Base-by-base conservation (phyloP, 2,888 invertebrate genomes). In the Magallana nippona region DNA sequence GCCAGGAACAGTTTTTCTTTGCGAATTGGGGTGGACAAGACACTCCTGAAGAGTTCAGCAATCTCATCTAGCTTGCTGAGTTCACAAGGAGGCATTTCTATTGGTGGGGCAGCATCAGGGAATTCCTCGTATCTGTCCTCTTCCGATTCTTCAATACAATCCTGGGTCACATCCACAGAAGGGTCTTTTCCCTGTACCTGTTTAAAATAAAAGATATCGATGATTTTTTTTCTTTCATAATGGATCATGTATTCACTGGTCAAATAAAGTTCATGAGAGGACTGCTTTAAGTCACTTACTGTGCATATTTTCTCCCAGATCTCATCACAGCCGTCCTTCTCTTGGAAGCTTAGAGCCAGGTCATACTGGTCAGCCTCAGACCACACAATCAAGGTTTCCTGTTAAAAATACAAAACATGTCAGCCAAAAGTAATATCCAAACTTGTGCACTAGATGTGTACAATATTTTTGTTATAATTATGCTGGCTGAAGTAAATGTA, bases 241-340 rank as follows among this genome's bases (percentile, higher is more conserved):
- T 44, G 44, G 44, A 44, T 44, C 8, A 44, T 44, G 44, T 44
- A 44, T 44, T 44, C 44, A 44, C 44, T 44, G 44, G 44, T 44
- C 44, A 44, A 44, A 44, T 44, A 44, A 11, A 19, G 11, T 22
- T 63, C 1, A 62, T 17, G n/a, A 19, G n/a, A 17, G 5, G 19
- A 71, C 32, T 32, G 15, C 2, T 8, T 8, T 60, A 11, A 17
- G 19, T 22, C 44, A 83, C 93, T 94, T 95, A 97, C 97, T 96
- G 98, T 97, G 95, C 99, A 99, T 93, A 99, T 99, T 95, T 99
- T 99, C 94, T 99, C 99, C 99, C 99, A 99, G 92, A 99, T 99
- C 95, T 99, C 99, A 96, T 99, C 99, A 96, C 99, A 99, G 93
- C 99, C 99, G 87, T 97, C 98, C 95, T 99, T 99, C 95, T 99